A percentile compares a stretch with the other conserved stretches of the same genome.
Evolutionary conservation across 2,888 invertebrate species (phyloP).

Genomic region (Zelleria hepariella): DNA sequence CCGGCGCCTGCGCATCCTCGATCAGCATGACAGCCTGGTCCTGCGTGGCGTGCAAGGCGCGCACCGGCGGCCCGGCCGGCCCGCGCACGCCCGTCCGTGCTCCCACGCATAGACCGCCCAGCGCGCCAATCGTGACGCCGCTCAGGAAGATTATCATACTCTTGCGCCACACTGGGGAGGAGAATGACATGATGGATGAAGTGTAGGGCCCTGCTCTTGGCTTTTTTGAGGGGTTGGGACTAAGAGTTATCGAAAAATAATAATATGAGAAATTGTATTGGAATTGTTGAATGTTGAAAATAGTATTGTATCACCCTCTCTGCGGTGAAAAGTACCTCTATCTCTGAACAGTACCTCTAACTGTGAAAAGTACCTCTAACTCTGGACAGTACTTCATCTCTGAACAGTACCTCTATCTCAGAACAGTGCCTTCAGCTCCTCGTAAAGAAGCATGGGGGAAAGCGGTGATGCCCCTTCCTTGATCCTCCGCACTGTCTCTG

Average conservation of each 20-base stretch:
- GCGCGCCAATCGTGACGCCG: slow-evolving; percentile 42
- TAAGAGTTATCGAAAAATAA: no score
- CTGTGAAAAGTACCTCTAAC: no score
- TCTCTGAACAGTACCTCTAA: no score
- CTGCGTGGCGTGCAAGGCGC: slow-evolving; percentile 49
- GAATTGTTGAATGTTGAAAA: no score
- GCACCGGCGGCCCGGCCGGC: slow-evolving; percentile 46
- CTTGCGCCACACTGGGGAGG: slow-evolving; percentile 54
- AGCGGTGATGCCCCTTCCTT: slow-evolving; percentile 52
- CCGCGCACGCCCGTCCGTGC: slow-evolving; percentile 32
- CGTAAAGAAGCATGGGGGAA: slow-evolving; percentile 49
- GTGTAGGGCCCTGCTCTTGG: background rate
- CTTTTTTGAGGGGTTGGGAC: no score
- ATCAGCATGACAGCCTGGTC: slow-evolving; percentile 59
- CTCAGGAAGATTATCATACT: slow-evolving; percentile 53
- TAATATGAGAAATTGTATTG: no score
- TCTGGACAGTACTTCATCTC: no score
- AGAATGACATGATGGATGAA: background rate
- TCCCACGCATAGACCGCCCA: slow-evolving; percentile 43
- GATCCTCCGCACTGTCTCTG: slow-evolving; percentile 41
- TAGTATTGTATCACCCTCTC: background rate
- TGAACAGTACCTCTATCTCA: slow-evolving; percentile 63
- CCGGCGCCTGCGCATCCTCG: slow-evolving; percentile 51
- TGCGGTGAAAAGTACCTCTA: no score
- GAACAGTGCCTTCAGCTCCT: slow-evolving; percentile 48